Evolutionary conservation across 2,113 vertebrate genomes (phyloP).

Genomic region (Brachypteracias leptosomus): DNA sequence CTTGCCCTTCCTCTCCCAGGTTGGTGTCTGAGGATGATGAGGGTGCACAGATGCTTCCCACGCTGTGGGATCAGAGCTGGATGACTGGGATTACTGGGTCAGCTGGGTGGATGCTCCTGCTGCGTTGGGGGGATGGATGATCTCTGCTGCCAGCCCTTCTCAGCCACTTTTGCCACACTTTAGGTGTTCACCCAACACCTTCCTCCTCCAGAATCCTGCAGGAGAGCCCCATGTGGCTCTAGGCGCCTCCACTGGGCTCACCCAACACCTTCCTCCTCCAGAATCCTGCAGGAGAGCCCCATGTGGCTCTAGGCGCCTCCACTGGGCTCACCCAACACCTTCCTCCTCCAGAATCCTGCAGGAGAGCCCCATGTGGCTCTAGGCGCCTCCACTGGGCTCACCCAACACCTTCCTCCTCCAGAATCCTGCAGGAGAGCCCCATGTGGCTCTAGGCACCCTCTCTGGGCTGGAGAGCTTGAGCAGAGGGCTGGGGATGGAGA

Average conservation of each 20-base stretch:
- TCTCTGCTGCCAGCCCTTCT: not conserved
- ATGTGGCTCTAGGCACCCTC: not conserved
- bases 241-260: not conserved
- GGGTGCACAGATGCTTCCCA: fast-evolving
- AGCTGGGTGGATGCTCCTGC: not conserved
- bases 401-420: not conserved
- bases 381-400: not conserved
- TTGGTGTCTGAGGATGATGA: not conserved
- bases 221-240: not conserved
- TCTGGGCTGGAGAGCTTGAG: not conserved
- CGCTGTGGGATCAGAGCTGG: not conserved
- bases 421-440: not conserved
- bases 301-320: not conserved
- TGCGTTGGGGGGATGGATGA: not conserved
- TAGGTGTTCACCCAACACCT: not conserved
- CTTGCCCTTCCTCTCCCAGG: constrained; percentile 60
- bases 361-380: not conserved
- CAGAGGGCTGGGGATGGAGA: not conserved
- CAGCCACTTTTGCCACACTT: not conserved
- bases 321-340: not conserved
- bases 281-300: not conserved
- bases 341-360: not conserved
- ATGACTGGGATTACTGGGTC: fast-evolving
- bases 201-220: not conserved
- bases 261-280: not conserved